Conservation (phyloP, 2,888 invertebrate genomes). For the Leucoma salicis region DNA sequence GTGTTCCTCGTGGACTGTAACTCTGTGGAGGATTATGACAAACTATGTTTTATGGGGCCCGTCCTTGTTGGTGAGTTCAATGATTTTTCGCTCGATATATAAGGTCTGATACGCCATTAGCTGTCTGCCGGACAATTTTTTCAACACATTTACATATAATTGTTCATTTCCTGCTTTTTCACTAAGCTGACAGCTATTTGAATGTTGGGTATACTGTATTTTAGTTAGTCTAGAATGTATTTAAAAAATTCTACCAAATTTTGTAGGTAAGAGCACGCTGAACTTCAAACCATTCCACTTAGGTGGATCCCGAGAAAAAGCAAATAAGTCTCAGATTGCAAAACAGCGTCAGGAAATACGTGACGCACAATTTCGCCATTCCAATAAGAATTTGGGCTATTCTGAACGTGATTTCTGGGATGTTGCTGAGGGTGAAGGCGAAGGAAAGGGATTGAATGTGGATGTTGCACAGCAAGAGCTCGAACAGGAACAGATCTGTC, state of each 20-base stretch:
- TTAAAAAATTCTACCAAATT: too few species aligned
- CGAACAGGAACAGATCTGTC: not conserved
- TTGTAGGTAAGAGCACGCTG: constrained; percentile 14
- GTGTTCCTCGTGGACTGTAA: constrained; percentile 31
- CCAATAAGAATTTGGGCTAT: not conserved
- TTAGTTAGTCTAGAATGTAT: too few species aligned
- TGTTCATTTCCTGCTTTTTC: too few species aligned
- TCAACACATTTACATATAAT: too few species aligned
- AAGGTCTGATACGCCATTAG: too few species aligned
- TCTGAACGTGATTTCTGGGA: not conserved
- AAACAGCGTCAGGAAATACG: not conserved
- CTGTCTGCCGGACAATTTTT: too few species aligned
- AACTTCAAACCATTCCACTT: constrained; percentile 23
- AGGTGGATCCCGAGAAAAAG: constrained; percentile 9
- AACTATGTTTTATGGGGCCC: constrained; percentile 20
- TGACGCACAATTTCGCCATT: not conserved
- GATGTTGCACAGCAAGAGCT: not conserved
- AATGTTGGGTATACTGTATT: too few species aligned
- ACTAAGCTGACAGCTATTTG: too few species aligned
- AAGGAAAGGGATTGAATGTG: not conserved
- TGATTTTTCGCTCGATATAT: too few species aligned
- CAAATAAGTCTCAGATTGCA: not conserved
- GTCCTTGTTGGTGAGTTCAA: constrained; percentile 33
- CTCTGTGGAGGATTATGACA: constrained; percentile 36
- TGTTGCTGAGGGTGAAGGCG: not conserved